Evolutionary conservation across 2,113 vertebrate genomes (phyloP).

Genomic region (Callospermophilus lateralis): DNA sequence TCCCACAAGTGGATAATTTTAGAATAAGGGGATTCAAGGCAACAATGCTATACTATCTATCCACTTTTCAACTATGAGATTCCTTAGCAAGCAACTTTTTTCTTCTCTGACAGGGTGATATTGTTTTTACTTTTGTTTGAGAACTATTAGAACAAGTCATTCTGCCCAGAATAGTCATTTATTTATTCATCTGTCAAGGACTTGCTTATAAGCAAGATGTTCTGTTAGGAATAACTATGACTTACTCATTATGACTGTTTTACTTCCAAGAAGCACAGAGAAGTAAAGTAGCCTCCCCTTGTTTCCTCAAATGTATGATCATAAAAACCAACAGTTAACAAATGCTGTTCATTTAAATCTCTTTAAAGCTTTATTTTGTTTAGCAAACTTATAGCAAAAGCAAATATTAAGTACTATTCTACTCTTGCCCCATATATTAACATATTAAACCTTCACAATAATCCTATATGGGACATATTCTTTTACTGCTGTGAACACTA

Average conservation of each 20-base stretch:
- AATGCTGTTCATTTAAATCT: neutral
- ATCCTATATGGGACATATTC: neutral
- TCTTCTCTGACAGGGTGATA: neutral
- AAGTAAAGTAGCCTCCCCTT: neutral
- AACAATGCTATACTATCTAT: neutral
- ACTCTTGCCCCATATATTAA: neutral
- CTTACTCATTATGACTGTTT: neutral
- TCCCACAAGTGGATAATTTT: neutral
- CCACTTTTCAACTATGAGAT: neutral
- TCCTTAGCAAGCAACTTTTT: neutral
- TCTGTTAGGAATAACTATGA: neutral
- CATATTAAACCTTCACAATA: neutral
- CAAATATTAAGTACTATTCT: neutral
- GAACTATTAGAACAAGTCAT: neutral
- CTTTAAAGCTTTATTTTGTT: neutral
- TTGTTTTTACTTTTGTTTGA: neutral
- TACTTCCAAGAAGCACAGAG: conserved; percentile 8
- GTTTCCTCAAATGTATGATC: neutral
- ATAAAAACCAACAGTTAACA: neutral
- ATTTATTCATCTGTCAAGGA: neutral
- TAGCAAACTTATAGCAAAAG: neutral
- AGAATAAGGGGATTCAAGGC: conserved; percentile 28
- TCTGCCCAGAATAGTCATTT: neutral
- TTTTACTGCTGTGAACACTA: conserved; percentile 28
- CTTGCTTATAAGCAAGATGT: neutral